These are phyloP conservation scores for Galaxea fascicularis DNA, from an alignment of 92 coral and sea anemone genomes.

Conservation along the genomic window DNA sequence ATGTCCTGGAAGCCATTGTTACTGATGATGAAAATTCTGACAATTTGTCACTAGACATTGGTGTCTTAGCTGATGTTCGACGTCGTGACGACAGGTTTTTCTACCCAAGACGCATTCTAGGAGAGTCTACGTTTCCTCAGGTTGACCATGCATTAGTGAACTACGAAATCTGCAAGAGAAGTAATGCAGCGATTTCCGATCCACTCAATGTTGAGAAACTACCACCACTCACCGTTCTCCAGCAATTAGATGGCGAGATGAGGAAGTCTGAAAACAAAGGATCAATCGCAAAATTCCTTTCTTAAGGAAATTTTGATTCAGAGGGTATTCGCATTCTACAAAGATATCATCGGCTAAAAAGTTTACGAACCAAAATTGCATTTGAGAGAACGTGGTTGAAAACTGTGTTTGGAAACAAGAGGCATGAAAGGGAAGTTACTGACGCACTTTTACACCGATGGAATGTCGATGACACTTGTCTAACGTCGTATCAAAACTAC, in stretches of 20 bases:
- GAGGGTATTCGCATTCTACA: constrained; percentile 40
- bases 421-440: neutral
- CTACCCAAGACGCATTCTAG: constrained; percentile 27
- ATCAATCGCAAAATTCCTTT: constrained; percentile 1
- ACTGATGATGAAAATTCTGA: neutral
- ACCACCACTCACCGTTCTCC: constrained; percentile 27
- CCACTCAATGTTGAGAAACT: constrained; percentile 15
- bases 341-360: constrained; percentile 48
- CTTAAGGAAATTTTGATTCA: constrained; percentile 40
- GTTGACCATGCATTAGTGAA: constrained; percentile 10
- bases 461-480: constrained; percentile 4
- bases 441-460: constrained; percentile 43
- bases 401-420: constrained; percentile 13
- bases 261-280: neutral
- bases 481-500: constrained; percentile 28
- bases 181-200: neutral
- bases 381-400: constrained; percentile 50
- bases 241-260: constrained; percentile 12
- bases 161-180: neutral
- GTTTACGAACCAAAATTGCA: constrained; percentile 25
- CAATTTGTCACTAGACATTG: neutral
- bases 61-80: constrained; percentile 5
- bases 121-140: constrained; percentile 23
- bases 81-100: constrained; percentile 30
- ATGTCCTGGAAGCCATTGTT: neutral